Base-by-base conservation (phyloP, 92 coral and sea anemone species). In the Isaurus tuberculatus region DNA sequence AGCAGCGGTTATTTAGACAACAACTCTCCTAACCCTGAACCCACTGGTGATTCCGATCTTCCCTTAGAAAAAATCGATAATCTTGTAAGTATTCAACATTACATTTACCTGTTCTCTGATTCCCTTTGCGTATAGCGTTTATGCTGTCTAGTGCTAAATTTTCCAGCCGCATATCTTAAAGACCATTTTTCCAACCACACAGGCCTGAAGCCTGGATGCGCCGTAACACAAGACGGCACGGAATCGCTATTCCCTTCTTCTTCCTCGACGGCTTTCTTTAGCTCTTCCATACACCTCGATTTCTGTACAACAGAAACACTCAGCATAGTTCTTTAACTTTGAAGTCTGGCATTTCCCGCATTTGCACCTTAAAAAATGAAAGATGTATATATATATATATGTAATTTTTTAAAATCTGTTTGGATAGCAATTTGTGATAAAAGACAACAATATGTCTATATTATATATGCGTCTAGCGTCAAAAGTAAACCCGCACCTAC, bases 51-150 rank as follows among this genome's bases (percentile, higher is more conserved):
- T 25, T 53, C 23, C 8, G 68, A 63, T 63, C 14, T 63, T 63
- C 68, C 31, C 68, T 63, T 28, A 63, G 33, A 23, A 26, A 63
- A 63, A 3, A 16, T 2, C 25, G 19, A 63, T 25, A 33, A 63
- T 27, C 68, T 25, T 28, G 33, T 63, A 63, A 63, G 68, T 25
- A 25, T 26, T 25, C 16, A 13, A 63, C 68, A 63, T 25, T 63
- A 63, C n/a, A 66, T 30, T 66, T 66, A 66, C 72, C 72, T 66
- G 36, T 66, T 32, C 72, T 66, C 72, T 66, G 72, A 66, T 15
- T 66, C 72, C 42, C 42, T 66, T 36, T 66, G 75, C 1, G 27
- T 40, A 70, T 34, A 70, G 15, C 34, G 75, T 67, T 67, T 31
- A 30, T 25, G 42, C 72, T 67, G 72, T 67, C 31, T 67, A 30